These are phyloP conservation scores for Aleiodes alternator DNA, from an alignment of 2,888 invertebrate species.

Conservation along the genomic window DNA sequence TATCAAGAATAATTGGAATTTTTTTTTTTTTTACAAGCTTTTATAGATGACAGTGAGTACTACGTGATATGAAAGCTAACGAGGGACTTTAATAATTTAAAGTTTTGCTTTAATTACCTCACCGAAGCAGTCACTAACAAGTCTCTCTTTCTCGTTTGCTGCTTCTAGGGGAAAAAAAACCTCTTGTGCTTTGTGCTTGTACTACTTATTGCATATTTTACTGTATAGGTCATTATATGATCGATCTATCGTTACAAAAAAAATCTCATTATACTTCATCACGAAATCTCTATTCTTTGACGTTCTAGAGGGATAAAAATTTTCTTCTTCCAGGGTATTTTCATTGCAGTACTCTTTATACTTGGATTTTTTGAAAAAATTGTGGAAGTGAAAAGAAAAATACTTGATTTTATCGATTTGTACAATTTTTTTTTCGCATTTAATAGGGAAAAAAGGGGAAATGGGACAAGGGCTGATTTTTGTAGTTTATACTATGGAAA, in stretches of 20 bases:
- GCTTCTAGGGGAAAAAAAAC: constrained; percentile 45
- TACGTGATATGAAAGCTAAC: constrained; percentile 62
- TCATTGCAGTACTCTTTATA: background rate
- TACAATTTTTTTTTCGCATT: background rate
- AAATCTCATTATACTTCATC: constrained; percentile 53
- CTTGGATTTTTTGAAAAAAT: no score
- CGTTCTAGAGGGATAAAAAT: background rate
- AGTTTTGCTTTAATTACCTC: constrained; percentile 66
- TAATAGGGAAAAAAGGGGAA: constrained; percentile 2
- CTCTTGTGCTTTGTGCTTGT: constrained; percentile 2
- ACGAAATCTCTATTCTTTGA: constrained; percentile 35
- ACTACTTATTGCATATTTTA: constrained; percentile 15
- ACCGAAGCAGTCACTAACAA: constrained; percentile 63
- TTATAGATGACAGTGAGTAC: constrained; percentile 37
- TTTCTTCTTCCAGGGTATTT: background rate
- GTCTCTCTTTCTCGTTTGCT: constrained; percentile 51
- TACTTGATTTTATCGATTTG: no score
- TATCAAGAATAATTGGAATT: no score
- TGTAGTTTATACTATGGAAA: no score
- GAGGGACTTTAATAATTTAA: constrained; percentile 68
- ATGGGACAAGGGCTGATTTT: no score
- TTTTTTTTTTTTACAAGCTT: background rate
- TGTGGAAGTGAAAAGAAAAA: background rate
- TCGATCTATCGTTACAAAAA: constrained; percentile 48
- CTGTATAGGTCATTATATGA: constrained; percentile 11